Conservation (phyloP, 2,888 invertebrate species). For the Hedychridium roseum region DNA sequence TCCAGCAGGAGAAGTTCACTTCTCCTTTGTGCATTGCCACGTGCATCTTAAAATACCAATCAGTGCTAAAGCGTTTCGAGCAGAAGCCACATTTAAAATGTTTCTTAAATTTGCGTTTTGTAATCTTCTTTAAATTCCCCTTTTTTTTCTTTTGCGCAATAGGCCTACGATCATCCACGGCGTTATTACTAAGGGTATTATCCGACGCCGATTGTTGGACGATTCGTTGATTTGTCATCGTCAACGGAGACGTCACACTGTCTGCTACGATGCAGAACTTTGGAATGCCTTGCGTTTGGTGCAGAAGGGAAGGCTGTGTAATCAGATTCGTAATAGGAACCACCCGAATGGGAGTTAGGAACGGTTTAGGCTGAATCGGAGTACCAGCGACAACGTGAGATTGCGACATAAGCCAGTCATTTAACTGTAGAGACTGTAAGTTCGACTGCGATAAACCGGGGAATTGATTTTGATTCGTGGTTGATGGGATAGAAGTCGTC, state of each 20-base stretch:
- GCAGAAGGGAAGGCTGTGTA: conserved; percentile 51
- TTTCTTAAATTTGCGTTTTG: conserved; percentile 29
- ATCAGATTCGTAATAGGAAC: conserved; percentile 56
- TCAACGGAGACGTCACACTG: conserved; percentile 19
- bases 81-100: conserved; percentile 51
- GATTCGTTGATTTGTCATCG: conserved; percentile 11
- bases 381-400: conserved; percentile 26
- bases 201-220: conserved; percentile 2
- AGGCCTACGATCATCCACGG: not conserved
- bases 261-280: conserved; percentile 57
- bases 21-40: conserved; percentile 52
- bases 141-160: not conserved
- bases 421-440: conserved; percentile 32
- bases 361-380: conserved; percentile 41
- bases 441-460: conserved; percentile 20
- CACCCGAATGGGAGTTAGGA: conserved; percentile 52
- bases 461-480: conserved; percentile 20
- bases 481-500: conserved; percentile 10
- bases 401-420: conserved; percentile 31
- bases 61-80: conserved; percentile 51
- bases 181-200: not conserved
- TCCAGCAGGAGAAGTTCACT: conserved; percentile 44
- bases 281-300: conserved; percentile 55
- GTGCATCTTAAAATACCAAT: conserved; percentile 58
- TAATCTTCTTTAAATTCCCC: conserved; percentile 5